Conservation (phyloP, 2,113 vertebrate genomes). For the Porphyrio hochstetteri region DNA sequence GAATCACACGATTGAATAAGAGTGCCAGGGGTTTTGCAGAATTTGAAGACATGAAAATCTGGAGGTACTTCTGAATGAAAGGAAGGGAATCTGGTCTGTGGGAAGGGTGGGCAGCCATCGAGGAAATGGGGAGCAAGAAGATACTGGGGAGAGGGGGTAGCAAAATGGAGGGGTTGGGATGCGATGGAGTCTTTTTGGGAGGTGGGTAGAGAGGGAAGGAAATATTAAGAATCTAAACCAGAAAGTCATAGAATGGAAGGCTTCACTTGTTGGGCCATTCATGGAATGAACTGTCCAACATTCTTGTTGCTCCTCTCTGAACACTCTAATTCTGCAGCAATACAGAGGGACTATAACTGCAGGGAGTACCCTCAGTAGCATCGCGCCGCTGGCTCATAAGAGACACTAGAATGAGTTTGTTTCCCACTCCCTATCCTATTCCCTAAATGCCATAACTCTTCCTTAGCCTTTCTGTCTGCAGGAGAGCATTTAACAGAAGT, state of each 20-base stretch:
- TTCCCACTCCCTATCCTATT: background rate
- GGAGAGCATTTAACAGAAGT: background rate
- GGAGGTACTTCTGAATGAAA: background rate
- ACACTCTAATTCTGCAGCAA: too few species aligned
- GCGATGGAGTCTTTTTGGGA: background rate
- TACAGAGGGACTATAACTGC: too few species aligned
- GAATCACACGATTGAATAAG: fast-evolving
- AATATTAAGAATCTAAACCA: background rate
- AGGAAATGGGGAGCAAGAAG: background rate
- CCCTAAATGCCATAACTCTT: background rate
- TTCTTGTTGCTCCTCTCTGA: too few species aligned
- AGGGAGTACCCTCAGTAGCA: too few species aligned
- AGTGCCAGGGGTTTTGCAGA: background rate
- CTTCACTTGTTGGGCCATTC: too few species aligned
- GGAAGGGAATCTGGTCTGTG: background rate
- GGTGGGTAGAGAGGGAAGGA: background rate
- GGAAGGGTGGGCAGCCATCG: background rate
- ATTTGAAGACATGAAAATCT: background rate
- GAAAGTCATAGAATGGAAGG: too few species aligned
- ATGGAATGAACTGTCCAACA: too few species aligned
- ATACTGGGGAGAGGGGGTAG: background rate
- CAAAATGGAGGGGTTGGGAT: background rate
- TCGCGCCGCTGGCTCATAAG: fast-evolving
- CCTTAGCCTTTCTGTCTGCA: background rate
- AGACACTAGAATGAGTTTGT: background rate